Base-by-base conservation (phyloP, 2,888 invertebrate species). In the Nomada goodeniana region DNA sequence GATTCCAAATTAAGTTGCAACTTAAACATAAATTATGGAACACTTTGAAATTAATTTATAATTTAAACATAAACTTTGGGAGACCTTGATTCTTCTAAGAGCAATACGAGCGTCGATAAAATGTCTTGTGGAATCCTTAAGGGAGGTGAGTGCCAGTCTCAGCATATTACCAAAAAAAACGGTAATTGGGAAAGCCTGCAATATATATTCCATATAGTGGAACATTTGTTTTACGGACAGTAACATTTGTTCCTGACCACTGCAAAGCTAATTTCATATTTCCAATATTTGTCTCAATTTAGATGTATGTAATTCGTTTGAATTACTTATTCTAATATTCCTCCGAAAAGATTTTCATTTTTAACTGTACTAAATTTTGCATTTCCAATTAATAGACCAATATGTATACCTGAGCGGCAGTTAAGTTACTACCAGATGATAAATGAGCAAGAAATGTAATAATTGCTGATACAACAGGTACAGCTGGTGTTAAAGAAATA, bases 391-490 rank as follows among this genome's bases (percentile, higher is more conserved):
- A 13, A 7, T 15, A 29, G 11, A 20, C 15, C 36, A 73, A 64
- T 7, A 36, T 67, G 23, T 72, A 70, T 93, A 96, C 96, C 94
- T 95, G 95, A 18, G 95, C 94, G 10, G 96, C 95, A n/a, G 95
- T 94, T n/a, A 96, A 94, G 89, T 95, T 94, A 90, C 95, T 93
- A 67, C 95, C 95, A 29, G 94, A 92, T 11, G 94, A 92, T 20
- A 95, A 94, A 84, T 95, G 95, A 20, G 95, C 94, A 26, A 95
- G 91, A 88, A 96, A 95, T 0, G 95, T 95, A 61, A 95, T 91
- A 80, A 96, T 95, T n/a, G 95, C 94, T 0, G 96, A 95, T 61
- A 96, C 93, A 20, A 95, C 94, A 18, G 96, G 95, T n/a, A 96
- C 94, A 50, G 95, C 94, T n/a, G 95, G 95, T 18, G 95, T 95